Percentiles rank a stretch among this genome's conserved stretches.
These are phyloP conservation scores for Xiphydria camelus DNA, from an alignment of 2,888 invertebrate genomes.

Conservation along the genomic window DNA sequence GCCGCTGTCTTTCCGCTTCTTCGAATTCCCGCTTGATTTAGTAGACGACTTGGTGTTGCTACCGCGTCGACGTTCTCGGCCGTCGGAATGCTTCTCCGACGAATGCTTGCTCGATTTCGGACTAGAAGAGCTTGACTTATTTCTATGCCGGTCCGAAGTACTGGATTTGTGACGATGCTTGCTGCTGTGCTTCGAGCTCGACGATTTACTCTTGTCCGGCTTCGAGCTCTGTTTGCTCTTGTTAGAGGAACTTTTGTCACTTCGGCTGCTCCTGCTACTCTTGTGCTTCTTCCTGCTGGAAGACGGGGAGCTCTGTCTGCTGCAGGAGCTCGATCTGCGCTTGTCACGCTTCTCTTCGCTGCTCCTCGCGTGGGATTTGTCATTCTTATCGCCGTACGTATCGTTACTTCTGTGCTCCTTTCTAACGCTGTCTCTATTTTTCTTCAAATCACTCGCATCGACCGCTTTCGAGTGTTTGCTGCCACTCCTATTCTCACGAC, in stretches of 20 bases:
- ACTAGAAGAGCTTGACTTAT: constrained; percentile 21
- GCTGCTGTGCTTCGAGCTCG: constrained; percentile 28
- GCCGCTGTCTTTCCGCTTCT: constrained; percentile 33
- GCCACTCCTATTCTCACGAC: background rate
- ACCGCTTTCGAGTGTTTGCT: too few relatives aligned
- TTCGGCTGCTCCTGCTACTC: constrained; percentile 25
- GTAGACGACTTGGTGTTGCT: constrained; percentile 36
- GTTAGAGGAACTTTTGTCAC: constrained; percentile 14
- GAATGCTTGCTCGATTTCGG: constrained; percentile 28
- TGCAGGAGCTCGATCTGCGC: constrained; percentile 31
- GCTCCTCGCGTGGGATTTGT: constrained; percentile 28
- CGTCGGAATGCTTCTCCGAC: constrained; percentile 40
- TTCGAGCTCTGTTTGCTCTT: constrained; percentile 21
- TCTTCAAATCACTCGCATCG: constrained; percentile 12
- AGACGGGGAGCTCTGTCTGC: constrained; percentile 35
- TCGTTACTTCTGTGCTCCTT: constrained; percentile 20
- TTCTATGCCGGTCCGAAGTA: constrained; percentile 15
- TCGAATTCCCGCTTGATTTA: constrained; percentile 28
- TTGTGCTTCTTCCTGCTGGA: constrained; percentile 35
- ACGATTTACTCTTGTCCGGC: constrained; percentile 30
- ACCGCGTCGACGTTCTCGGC: constrained; percentile 32
- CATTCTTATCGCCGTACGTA: constrained; percentile 19
- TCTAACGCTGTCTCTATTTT: constrained; percentile 22
- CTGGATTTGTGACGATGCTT: constrained; percentile 28
- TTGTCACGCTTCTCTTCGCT: constrained; percentile 38